Evolutionary conservation across 2,797 vertebrate genomes (phyloP).

Genomic region (Microhierax caerulescens): DNA sequence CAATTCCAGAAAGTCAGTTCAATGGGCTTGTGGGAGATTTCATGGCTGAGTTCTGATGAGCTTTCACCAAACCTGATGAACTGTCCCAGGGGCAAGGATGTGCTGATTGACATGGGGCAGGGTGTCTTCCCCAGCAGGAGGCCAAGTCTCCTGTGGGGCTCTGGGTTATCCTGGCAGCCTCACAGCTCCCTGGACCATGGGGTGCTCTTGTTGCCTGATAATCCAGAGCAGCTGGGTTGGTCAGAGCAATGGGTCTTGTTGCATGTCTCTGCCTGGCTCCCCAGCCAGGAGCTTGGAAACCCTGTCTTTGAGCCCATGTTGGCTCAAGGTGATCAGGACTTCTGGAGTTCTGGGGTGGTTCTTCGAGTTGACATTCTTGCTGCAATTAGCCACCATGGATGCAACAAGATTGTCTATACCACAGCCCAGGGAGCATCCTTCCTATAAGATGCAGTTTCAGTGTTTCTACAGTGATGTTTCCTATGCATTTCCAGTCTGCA

Average conservation of each 20-base stretch:
- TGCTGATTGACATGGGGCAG: neutral
- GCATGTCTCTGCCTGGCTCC: neutral
- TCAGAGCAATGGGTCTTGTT: neutral
- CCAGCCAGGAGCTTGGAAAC: neutral
- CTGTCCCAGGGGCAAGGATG: neutral
- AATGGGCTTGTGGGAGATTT: neutral
- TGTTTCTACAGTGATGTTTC: neutral
- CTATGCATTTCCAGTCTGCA: neutral
- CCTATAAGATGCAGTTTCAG: neutral
- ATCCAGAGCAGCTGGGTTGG: neutral
- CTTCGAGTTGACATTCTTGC: neutral
- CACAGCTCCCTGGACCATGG: neutral
- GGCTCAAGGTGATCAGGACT: neutral
- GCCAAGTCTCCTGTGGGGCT: neutral
- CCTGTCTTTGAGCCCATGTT: neutral
- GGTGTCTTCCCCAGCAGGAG: neutral
- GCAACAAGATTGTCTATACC: neutral
- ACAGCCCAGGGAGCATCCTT: neutral
- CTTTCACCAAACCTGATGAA: neutral
- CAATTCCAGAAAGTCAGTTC: neutral
- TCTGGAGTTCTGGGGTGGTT: neutral
- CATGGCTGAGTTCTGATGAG: neutral
- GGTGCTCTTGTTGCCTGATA: neutral
- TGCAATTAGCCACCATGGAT: neutral
- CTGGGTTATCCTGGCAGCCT: neutral